Evolutionary conservation across 2,113 vertebrate species (phyloP), one percentile per base, ranked within the genome.

Genomic region (Oophaga pumilio): DNA sequence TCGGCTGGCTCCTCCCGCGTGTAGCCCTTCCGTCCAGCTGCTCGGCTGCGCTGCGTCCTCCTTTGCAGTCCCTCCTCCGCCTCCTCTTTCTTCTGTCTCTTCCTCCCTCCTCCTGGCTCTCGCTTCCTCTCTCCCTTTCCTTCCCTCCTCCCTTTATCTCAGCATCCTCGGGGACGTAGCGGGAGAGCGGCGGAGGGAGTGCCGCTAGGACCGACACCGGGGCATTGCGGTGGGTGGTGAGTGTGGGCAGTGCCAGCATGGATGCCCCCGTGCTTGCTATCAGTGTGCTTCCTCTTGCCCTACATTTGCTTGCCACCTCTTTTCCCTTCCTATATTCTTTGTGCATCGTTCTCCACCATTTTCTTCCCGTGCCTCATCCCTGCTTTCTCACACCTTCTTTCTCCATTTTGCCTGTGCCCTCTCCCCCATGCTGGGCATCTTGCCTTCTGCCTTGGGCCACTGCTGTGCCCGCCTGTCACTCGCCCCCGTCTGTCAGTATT

Each of bases 161-260:
- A 85, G 71, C 76, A 82, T 64, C 57, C 83, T 79, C 80, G 87
- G 74, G 87, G 52, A 80, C 83, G 82, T 68, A 73, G 49, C 78
- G 71, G 82, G 66, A 89, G 86, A 85, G 49, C 33, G 49, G 52
- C 71, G 33, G 69, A 78, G 80, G 49, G 76, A 79, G 49, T 78
- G 71, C 73, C 79, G 86, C 24, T 66, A 82, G 57, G 18, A 84
- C 49, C 81, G 57, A 52, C 53, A 15, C 13, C 7, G 28, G 73
- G 60, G 33, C 33, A 24, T 64, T n/a, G 18, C 28, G 57, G 50
- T 71, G 50, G 52, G 50, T 15, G 5, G 15, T 15, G 64, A 71
- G 24, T 24, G 49, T n/a, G 17, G 28, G 22, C 17, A 33, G 15
- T 60, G 18, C 53, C 57, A 11, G 11, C 20, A 14, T 64, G 17